phyloP scores from a whole-genome alignment of 2,113 vertebrate species.

The Archilochus colubris region DNA sequence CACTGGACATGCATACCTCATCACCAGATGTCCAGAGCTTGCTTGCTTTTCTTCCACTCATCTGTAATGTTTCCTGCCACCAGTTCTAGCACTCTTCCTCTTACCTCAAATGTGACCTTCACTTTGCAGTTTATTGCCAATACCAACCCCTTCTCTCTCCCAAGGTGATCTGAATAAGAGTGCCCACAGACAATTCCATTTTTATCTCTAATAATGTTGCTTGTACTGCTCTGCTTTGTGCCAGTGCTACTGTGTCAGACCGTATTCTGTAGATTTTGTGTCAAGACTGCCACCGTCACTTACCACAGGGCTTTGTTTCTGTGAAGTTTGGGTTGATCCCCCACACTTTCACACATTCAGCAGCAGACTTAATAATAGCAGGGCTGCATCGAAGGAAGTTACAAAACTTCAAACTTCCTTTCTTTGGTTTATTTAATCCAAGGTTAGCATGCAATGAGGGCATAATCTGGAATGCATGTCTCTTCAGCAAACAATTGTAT shows the following conservation, averaged over 20 bases:
- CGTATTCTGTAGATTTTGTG: background rate
- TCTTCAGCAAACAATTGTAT: background rate
- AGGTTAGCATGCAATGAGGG: background rate
- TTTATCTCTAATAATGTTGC: background rate
- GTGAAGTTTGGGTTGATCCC: background rate
- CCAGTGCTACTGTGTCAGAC: background rate
- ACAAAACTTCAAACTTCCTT: background rate
- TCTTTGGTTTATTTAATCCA: background rate
- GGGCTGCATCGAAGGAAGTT: background rate
- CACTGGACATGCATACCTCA: accelerated
- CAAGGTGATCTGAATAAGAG: background rate
- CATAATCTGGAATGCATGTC: background rate
- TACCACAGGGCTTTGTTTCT: conserved; percentile 39
- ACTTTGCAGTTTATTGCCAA: background rate
- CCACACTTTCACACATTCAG: conserved; percentile 38
- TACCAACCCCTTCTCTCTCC: background rate
- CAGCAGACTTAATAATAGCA: conserved; percentile 58
- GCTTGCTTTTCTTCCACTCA: background rate
- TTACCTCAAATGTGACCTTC: background rate
- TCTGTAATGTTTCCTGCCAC: background rate
- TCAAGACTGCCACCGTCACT: background rate
- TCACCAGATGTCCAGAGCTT: background rate
- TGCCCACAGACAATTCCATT: background rate
- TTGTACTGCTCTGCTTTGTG: background rate
- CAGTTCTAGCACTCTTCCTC: background rate